Evolutionary conservation across 2,113 vertebrate genomes (phyloP), one percentile per base, ranked within the genome.

Genomic region (Hippolais icterina): DNA sequence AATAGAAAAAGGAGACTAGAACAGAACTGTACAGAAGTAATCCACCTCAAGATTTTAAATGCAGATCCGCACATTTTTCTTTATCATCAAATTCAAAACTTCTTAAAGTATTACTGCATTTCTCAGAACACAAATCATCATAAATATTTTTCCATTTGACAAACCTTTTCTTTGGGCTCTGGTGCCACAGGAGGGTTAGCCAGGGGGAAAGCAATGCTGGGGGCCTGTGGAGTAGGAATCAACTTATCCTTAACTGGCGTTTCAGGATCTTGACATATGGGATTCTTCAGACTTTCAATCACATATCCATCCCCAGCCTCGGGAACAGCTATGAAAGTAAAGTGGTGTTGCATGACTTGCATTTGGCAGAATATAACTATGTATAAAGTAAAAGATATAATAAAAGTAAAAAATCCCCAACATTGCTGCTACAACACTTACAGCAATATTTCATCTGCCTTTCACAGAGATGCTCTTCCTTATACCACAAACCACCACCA

Each of bases 151-250:
- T 54, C 60, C 31, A 39, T 2, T n/a, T 22, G 47, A 96, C 97
- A 29, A 71, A 98, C 98, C 97, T 98, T 93, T 87, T 97, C 98
- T 92, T 85, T 94, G 33, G 99, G 98, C 47, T 98, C 97, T 11
- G 98, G 98, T 69, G 98, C 98, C 33, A 98, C 98, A 22, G 98
- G 95, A 9, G 99, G 98, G n/a, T 99, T 99, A 69, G 98, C 97
- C 28, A 99, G 95, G 8, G 99, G 98, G 74, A 99, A 99, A 70
- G 99, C 98, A 75, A 99, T 98, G 91, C 98, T 98, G 52, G 98
- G 99, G 52, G 98, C 98, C 80, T 98, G 89, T 1, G 99, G 99
- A 5, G 98, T 99, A 25, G 98, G 98, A 75, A 98, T 96, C 74
- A 98, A 75, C 16, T 96, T 94, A 33, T 94, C 94, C 69, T 97